Evolutionary conservation across 2,888 invertebrate species (phyloP), one percentile per base, ranked within the genome.

Genomic region (Pammene aurita): DNA sequence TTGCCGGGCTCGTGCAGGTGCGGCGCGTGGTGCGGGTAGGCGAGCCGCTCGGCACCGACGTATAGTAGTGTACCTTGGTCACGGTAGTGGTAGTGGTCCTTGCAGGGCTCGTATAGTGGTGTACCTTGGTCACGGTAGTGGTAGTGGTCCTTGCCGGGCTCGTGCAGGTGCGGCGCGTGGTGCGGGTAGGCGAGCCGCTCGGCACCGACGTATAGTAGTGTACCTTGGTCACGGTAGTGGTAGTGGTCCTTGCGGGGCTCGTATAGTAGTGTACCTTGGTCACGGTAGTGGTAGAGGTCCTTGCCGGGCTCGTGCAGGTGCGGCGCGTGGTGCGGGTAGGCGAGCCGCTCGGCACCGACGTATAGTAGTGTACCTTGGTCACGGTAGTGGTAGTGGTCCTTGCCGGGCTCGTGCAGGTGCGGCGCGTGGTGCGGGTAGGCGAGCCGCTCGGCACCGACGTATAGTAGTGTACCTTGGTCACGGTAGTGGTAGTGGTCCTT

Each of bases 191-290:
- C 73, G 62, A 78, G 73, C 38, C 78, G 75, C 57, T 63, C 71
- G 73, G 82, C 84, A 73, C 81, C 76, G 71, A 83, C 85, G 83
- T 86, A 85, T 73, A 85, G 72, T 34, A 2, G 56, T 14, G 14
- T 50, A 82, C 88, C 87, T 77, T 84, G 83, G 35, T 90, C 90
- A 74, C 85, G 75, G 79, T 88, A 88, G 77, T 84, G 85, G 78
- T 89, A 86, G 78, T 82, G 80, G 34, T 86, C 84, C 64, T 83
- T 83, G 74, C 82, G 67, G 73, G 70, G 73, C 68, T 76, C 76
- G 66, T 46, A 38, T 38, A 9, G n/a, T 34, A 2, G 56, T 14
- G 14, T 50, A 82, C 88, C 87, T 77, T 84, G 83, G 35, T 90
- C 90, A 74, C 85, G 75, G 79, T 88, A 88, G 77, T 84, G 85